phyloP scores from a whole-genome alignment of 2,797 vertebrate species.

The Notamacropus eugenii region DNA sequence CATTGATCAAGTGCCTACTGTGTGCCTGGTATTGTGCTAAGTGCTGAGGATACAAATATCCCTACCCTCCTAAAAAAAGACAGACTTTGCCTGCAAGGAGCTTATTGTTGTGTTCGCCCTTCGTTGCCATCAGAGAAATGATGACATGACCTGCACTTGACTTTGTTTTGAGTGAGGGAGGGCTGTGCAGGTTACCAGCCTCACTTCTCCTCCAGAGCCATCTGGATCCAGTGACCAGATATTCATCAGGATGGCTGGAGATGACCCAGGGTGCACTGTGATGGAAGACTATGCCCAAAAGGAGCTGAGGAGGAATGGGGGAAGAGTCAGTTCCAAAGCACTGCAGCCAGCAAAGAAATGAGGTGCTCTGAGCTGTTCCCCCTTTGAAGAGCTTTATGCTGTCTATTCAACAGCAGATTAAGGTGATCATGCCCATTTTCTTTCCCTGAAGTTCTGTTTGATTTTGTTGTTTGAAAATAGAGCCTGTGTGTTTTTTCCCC shows the following conservation, averaged over 20 bases:
- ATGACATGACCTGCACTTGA: too few relatives aligned
- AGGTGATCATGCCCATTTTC: neutral
- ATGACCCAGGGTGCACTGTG: too few relatives aligned
- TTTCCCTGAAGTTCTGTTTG: constrained; percentile 15
- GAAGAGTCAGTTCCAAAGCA: neutral
- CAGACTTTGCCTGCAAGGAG: neutral
- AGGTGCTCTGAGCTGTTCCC: neutral
- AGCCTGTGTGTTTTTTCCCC: neutral
- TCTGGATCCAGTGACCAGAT: too few relatives aligned
- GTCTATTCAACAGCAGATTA: constrained; percentile 6
- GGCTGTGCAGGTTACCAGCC: too few relatives aligned
- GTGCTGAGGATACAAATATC: neutral
- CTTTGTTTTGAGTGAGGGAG: too few relatives aligned
- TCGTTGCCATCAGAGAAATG: too few relatives aligned
- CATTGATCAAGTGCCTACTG: neutral
- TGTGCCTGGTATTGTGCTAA: neutral
- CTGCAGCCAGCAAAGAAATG: neutral
- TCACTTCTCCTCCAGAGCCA: too few relatives aligned
- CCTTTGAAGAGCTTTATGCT: neutral
- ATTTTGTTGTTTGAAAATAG: constrained; percentile 48
- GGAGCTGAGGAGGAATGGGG: neutral
- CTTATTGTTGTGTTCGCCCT: too few relatives aligned
- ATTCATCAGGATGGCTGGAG: too few relatives aligned
- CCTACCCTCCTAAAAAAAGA: neutral
- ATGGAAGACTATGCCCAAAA: neutral